A percentile compares a stretch with the other conserved stretches of the same genome.
phyloP scores from a whole-genome alignment of 64 coral and sea anemone species.

The Porites australiensis region DNA sequence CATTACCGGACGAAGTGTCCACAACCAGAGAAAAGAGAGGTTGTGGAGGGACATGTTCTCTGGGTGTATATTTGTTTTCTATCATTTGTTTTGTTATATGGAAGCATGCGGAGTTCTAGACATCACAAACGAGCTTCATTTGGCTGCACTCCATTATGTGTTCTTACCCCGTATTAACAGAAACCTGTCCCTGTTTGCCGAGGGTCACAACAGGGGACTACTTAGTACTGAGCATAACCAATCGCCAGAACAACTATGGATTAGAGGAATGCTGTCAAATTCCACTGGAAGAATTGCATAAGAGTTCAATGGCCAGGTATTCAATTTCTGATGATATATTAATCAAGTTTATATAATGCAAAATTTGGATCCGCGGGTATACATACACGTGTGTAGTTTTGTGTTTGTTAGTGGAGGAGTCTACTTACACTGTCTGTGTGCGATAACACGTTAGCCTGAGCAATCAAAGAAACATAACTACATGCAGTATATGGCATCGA shows the following conservation, averaged over 20 bases:
- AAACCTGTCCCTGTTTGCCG: constrained; percentile 1
- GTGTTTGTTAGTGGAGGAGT: not conserved
- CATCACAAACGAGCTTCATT: constrained; percentile 21
- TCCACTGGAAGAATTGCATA: not conserved
- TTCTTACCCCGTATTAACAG: constrained; percentile 19
- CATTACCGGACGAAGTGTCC: constrained; percentile 37
- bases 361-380: not conserved
- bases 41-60: constrained; percentile 35
- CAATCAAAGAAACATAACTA: not conserved
- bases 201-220: constrained; percentile 29
- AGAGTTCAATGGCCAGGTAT: constrained; percentile 24
- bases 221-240: not conserved
- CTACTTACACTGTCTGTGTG: constrained; percentile 6
- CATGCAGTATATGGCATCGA: constrained; percentile 6
- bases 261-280: not conserved
- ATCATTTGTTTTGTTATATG: constrained; percentile 16
- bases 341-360: not conserved
- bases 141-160: constrained; percentile 30
- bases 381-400: not conserved
- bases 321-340: not conserved
- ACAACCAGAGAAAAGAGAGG: constrained; percentile 44
- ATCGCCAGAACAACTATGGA: constrained; percentile 18
- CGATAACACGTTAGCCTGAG: not conserved
- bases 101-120: constrained; percentile 3
- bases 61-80: not conserved